Conservation (phyloP, 2,888 invertebrate genomes). For the Conops quadrifasciatus region DNA sequence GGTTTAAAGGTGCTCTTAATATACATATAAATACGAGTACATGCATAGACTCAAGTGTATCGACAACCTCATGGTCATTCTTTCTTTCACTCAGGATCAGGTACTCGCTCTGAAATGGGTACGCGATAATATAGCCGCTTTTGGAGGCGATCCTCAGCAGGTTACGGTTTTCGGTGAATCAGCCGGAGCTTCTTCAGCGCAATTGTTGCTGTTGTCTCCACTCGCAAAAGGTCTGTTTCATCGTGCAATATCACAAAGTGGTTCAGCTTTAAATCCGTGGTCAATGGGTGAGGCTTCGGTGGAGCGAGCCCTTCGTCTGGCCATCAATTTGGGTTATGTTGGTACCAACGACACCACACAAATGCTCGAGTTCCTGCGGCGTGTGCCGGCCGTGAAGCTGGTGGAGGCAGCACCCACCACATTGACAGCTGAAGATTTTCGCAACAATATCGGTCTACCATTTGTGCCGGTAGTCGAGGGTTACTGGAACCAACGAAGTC, state of each 20-base stretch:
- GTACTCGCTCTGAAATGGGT: slow-evolving; percentile 72
- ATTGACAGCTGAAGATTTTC: slow-evolving; percentile 67
- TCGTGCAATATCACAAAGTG: slow-evolving; percentile 72
- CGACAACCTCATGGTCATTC: neutral
- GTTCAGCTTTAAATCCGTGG: slow-evolving; percentile 72
- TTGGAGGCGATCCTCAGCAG: slow-evolving; percentile 69
- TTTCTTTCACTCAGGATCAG: slow-evolving; percentile 66
- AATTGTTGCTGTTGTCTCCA: slow-evolving; percentile 69
- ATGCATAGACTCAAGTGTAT: neutral
- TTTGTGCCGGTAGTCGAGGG: slow-evolving; percentile 70
- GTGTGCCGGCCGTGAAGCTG: slow-evolving; percentile 70
- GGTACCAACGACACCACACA: slow-evolving; percentile 70
- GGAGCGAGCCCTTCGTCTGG: slow-evolving; percentile 68
- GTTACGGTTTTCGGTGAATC: slow-evolving; percentile 73
- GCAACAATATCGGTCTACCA: slow-evolving; percentile 70
- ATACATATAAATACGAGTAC: neutral
- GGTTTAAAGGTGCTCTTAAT: slow-evolving; percentile 68
- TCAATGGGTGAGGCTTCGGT: slow-evolving; percentile 68
- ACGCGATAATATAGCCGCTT: slow-evolving; percentile 70
- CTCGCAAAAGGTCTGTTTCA: slow-evolving; percentile 71
- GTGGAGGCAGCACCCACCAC: slow-evolving; percentile 70
- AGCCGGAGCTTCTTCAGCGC: slow-evolving; percentile 71
- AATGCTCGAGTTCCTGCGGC: slow-evolving; percentile 69
- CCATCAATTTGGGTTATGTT: slow-evolving; percentile 69
- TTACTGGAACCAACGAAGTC: slow-evolving; percentile 57